Evolutionary conservation across 30 jellyfish, hydroid and myxozoan genomes (phyloP).

Genomic region (Aurelia coerulea): DNA sequence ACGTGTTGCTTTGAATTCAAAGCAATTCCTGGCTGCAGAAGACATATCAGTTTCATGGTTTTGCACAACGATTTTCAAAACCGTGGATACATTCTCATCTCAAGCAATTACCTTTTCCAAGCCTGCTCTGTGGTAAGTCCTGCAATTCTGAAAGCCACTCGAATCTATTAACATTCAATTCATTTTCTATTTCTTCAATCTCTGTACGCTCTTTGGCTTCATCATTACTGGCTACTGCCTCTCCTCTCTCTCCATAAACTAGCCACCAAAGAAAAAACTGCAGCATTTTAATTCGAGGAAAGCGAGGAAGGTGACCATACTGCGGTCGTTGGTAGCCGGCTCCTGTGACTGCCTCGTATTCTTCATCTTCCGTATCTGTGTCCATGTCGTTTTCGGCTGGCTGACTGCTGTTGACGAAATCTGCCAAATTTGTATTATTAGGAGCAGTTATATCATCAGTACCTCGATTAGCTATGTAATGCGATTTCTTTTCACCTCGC

Average conservation of each 20-base stretch:
- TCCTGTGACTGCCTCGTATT: conserved; percentile 54
- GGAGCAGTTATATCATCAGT: background rate
- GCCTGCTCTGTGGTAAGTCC: conserved; percentile 18
- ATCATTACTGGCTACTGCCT: conserved; percentile 22
- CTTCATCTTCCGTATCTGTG: conserved; percentile 87
- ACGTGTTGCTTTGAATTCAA: no score
- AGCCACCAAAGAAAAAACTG: conserved; percentile 82
- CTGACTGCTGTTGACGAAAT: conserved; percentile 10
- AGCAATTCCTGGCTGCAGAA: no score
- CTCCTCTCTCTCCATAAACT: conserved; percentile 83
- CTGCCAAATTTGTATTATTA: conserved; percentile 10
- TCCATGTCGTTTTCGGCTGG: conserved; percentile 1
- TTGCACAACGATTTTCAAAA: no score
- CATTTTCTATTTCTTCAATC: background rate
- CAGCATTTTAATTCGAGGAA: conserved; percentile 63
- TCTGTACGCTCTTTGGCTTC: conserved; percentile 15
- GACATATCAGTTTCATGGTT: no score
- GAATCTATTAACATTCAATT: conserved; percentile 1
- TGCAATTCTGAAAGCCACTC: conserved; percentile 25
- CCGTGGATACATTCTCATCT: background rate
- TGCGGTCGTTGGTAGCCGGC: conserved; percentile 36
- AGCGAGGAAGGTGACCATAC: conserved; percentile 76
- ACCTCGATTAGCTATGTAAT: no score
- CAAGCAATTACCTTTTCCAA: conserved; percentile 3
- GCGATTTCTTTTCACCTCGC: background rate